Evolutionary conservation across 2,797 vertebrate genomes (phyloP).

Genomic region (Synanceia verrucosa): DNA sequence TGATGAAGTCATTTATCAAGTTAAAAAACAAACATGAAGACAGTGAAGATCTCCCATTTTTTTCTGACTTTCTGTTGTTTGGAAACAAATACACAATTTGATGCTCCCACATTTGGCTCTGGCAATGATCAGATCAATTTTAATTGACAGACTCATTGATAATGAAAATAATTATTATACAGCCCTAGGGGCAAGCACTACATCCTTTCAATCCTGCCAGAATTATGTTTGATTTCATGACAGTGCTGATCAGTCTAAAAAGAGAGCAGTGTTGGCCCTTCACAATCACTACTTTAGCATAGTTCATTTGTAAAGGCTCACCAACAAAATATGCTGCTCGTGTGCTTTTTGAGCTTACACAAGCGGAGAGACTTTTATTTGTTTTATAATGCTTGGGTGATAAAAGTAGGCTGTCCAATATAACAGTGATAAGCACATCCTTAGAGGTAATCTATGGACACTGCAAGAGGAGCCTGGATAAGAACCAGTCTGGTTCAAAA

Average conservation of each 20-base stretch:
- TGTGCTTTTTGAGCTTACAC: not conserved
- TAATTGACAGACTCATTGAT: conserved; percentile 8
- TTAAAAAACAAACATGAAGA: not conserved
- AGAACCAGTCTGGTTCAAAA: conserved; percentile 23
- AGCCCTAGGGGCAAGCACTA: not conserved
- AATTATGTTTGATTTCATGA: conserved; percentile 15
- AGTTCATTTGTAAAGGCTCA: conserved; percentile 18
- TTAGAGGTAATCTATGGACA: conserved; percentile 24
- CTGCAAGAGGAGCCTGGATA: conserved; percentile 18
- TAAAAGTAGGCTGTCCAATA: not conserved
- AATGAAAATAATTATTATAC: conserved; percentile 3
- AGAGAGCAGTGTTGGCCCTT: not conserved
- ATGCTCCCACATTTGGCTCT: not conserved
- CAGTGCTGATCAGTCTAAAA: conserved; percentile 15
- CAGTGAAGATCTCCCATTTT: not conserved
- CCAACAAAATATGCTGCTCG: not conserved
- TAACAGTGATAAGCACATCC: not conserved
- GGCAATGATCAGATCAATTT: not conserved
- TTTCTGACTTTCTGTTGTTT: not conserved
- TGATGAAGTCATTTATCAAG: not conserved
- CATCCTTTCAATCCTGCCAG: not conserved
- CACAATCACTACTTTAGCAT: conserved; percentile 10
- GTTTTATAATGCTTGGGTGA: conserved; percentile 33
- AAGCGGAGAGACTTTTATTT: conserved; percentile 13
- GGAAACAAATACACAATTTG: not conserved